These are phyloP conservation scores for Amphiprion clarkii DNA, from an alignment of 2,797 vertebrate genomes.

Conservation along the genomic window DNA sequence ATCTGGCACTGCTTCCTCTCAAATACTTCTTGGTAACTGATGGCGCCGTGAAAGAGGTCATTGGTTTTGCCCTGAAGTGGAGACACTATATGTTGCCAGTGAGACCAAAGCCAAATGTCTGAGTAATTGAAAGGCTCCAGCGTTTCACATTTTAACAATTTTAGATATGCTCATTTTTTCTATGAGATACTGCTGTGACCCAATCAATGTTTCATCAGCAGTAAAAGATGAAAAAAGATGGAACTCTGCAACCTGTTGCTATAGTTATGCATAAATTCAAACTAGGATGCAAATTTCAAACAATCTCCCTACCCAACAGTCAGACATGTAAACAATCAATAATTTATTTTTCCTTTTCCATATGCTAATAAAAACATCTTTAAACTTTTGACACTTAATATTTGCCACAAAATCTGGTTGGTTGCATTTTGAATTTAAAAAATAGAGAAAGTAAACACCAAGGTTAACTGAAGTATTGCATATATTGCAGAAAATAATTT, in stretches of 20 bases:
- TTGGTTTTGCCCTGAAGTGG: slow-evolving; percentile 10
- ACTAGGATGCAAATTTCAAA: too few relatives aligned
- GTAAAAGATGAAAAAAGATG: not conserved
- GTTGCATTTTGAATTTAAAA: too few relatives aligned
- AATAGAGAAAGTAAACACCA: too few relatives aligned
- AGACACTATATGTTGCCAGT: slow-evolving; percentile 19
- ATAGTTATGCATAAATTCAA: not conserved
- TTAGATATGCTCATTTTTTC: slow-evolving; percentile 4
- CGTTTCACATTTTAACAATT: slow-evolving; percentile 31
- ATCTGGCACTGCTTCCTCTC: slow-evolving; percentile 43
- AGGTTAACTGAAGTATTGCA: too few relatives aligned
- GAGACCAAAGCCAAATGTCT: slow-evolving; percentile 33
- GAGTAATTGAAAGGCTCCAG: slow-evolving; percentile 26
- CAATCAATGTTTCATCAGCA: slow-evolving; percentile 15
- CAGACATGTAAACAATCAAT: too few relatives aligned
- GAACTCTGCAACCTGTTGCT: not conserved
- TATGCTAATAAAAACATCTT: too few relatives aligned
- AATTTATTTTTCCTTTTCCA: too few relatives aligned
- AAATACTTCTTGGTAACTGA: slow-evolving; percentile 16
- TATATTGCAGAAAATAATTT: too few relatives aligned
- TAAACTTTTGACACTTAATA: too few relatives aligned
- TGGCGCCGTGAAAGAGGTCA: not conserved
- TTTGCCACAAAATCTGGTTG: too few relatives aligned
- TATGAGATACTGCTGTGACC: slow-evolving; percentile 19
- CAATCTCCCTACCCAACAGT: too few relatives aligned